Evolutionary conservation across 2,113 vertebrate genomes (phyloP), one percentile per base, ranked within the genome.

Genomic region (Cyanoderma ruficeps): DNA sequence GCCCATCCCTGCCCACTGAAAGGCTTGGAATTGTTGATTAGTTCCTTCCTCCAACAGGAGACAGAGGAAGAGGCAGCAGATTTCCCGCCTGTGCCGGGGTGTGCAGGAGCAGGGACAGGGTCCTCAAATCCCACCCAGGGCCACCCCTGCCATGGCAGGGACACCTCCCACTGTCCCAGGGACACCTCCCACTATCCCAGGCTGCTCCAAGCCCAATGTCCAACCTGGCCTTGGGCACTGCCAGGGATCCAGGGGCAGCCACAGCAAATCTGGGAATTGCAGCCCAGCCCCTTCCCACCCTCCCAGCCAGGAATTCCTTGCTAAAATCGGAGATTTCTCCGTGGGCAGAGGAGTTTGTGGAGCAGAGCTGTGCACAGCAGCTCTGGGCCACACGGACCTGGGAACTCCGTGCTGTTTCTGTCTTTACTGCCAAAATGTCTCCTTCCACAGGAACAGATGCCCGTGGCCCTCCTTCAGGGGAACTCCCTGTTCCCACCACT

Each of bases 381-480:
- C n/a, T 7, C 39, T 4, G 49, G 23, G 15, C 82, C 44, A 0
- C 13, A 2, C 0, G 15, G n/a, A 0, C 44, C 3, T 1, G 21
- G 39, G 33, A 25, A 22, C 39, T 39, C 41, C 7, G 46, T 5
- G 31, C 7, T 30, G 3, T 33, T 31, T 55, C 53, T 11, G 1
- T 46, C 13, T 46, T 11, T 9, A 1, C 53, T 52, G 3, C 13
- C 41, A 13, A 14, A 28, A 39, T 3, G 18, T 24, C 37, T 16
- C 7, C 17, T 24, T 59, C 9, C 33, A 23, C 9, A n/a, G 5
- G 42, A n/a, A 9, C 9, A 31, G 25, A 6, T 31, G 25, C 27
- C 15, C 47, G 1, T 3, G 46, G 23, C 6, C 12, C n/a, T 60
- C 30, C 61, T 33, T 10, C 18, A 7, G 1, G 11, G 35, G 57